phyloP scores from a whole-genome alignment of 2,888 invertebrate genomes.

The Nineta flava region DNA sequence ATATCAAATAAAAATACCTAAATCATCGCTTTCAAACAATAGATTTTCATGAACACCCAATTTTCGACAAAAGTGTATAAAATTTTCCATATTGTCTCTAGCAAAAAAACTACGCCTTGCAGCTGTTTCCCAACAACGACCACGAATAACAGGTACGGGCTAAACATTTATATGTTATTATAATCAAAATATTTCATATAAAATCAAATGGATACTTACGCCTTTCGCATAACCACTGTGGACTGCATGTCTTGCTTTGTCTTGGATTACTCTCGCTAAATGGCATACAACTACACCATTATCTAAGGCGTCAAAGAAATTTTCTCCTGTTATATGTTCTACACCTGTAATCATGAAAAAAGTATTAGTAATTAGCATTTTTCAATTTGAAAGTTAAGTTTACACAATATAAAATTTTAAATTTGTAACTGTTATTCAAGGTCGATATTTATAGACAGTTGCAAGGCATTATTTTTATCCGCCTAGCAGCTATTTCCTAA shows the following conservation, averaged over 20 bases:
- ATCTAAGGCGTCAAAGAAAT: conserved; percentile 67
- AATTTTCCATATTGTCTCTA: conserved; percentile 77
- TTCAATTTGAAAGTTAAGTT: no score
- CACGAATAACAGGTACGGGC: conserved; percentile 54
- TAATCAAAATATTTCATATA: conserved; percentile 2
- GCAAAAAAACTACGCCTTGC: conserved; percentile 76
- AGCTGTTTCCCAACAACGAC: conserved; percentile 70
- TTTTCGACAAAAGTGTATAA: conserved; percentile 70
- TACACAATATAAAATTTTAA: no score
- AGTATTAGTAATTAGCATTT: background rate
- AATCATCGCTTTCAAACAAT: conserved; percentile 77
- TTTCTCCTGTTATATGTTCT: conserved; percentile 57
- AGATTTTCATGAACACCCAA: conserved; percentile 76
- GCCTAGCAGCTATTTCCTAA: no score
- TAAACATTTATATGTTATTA: conserved; percentile 21
- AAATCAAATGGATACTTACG: conserved; percentile 28
- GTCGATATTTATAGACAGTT: no score
- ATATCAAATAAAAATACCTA: conserved; percentile 39
- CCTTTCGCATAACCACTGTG: conserved; percentile 44
- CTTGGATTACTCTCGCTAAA: conserved; percentile 62
- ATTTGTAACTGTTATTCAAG: no score
- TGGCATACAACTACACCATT: conserved; percentile 72
- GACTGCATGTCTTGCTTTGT: conserved; percentile 50
- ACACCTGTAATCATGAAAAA: conserved; percentile 36
- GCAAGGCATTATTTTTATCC: no score